Base-by-base conservation (phyloP, 92 coral and sea anemone genomes). In the Muricea muricata region DNA sequence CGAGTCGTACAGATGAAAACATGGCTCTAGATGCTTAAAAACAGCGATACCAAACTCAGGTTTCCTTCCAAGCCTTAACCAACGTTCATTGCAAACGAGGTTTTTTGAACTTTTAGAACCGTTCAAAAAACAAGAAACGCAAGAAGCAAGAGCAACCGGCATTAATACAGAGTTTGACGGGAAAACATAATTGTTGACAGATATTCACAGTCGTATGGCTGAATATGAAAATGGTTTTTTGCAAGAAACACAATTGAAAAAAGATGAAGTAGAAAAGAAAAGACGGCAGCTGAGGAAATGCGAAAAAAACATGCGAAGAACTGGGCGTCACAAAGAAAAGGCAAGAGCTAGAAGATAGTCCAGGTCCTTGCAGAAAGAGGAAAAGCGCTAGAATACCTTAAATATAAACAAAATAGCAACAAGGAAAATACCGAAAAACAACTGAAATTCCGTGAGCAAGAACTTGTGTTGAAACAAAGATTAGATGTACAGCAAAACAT, bases 71-170 rank as follows among this genome's bases (percentile, higher is more conserved):
- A 52, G 60, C 21, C 60, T 52, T 18, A 52, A 52, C 60, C 72
- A 65, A 65, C 72, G 1, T 11, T 26, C 72, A 29, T 35, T 65
- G 35, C 35, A 18, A 10, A 34, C 35, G 1, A 29, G 72, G n/a
- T 65, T 65, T 65, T 29, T 29, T 65, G 42, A 65, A 34, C 39
- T 65, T 65, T 0, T 65, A 18, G 21, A 65, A 10, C 8, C 4
- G 34, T 65, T 29, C 21, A 34, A 65, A 65, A 65, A 21, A 34
- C 35, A 29, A 34, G 72, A 65, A 65, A 1, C 35, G 29, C 39
- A 65, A 29, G 72, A 65, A 34, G n/a, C 39, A 4, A 29, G 72
- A 65, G 72, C 72, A 65, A 65, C 39, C 67, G 67, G 67, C 34
- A 29, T 58, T 6, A 30, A 58, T 58, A 29, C 5, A 2, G 67